Evolutionary conservation across 2,888 invertebrate species (phyloP).

Genomic region (Eupsilia transversa): DNA sequence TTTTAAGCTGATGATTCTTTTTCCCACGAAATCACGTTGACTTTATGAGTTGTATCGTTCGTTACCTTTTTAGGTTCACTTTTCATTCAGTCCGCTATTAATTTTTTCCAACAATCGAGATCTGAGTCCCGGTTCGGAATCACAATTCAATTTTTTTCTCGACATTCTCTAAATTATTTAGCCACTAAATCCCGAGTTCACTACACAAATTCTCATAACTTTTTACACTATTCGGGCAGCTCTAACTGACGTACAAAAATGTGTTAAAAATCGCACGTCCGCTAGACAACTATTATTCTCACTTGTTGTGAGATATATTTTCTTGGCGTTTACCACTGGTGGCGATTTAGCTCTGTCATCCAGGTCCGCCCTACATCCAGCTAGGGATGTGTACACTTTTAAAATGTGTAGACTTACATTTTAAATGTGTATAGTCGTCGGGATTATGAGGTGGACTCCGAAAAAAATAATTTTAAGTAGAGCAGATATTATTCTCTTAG

Average conservation of each 20-base stretch:
- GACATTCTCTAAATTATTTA: background rate
- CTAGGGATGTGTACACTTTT: conserved; percentile 52
- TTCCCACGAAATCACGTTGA: background rate
- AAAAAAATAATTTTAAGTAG: background rate
- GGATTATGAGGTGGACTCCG: background rate
- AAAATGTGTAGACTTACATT: conserved; percentile 1
- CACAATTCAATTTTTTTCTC: background rate
- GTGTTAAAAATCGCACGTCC: conserved; percentile 78
- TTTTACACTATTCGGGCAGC: background rate
- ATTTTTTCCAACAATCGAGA: background rate
- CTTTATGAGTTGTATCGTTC: background rate
- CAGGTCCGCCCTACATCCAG: conserved; percentile 60
- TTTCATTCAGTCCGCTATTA: background rate
- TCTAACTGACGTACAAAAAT: conserved; percentile 68
- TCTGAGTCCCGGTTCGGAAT: background rate
- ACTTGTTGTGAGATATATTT: conserved; percentile 88
- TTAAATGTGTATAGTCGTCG: background rate
- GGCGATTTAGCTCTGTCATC: conserved; percentile 87
- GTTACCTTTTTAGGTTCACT: background rate
- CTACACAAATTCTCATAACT: conserved; percentile 23
- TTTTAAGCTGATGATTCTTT: background rate
- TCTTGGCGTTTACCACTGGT: conserved; percentile 85
- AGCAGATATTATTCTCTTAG: background rate
- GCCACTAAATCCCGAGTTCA: background rate
- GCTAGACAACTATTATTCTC: conserved; percentile 87